phyloP scores from a whole-genome alignment of 2,797 vertebrate genomes.

The Phalloptychus januarius region DNA sequence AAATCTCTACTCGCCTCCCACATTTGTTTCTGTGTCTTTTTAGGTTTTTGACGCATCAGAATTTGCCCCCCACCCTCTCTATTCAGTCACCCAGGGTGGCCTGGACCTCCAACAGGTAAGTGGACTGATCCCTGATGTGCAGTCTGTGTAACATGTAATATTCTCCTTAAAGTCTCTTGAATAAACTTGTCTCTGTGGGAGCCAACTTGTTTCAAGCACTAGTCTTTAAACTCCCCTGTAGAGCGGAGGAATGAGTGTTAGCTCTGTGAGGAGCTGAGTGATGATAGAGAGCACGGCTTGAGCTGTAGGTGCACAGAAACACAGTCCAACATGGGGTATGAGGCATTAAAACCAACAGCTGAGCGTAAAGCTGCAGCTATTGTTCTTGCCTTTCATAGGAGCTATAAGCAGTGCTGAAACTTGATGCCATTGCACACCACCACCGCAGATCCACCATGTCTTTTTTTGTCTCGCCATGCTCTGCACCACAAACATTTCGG shows the following conservation, averaged over 20 bases:
- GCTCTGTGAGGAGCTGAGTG: constrained; percentile 30
- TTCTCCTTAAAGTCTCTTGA: constrained; percentile 5
- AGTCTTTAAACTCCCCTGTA: neutral
- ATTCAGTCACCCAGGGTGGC: constrained; percentile 75
- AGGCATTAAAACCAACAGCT: constrained; percentile 79
- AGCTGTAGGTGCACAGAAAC: constrained; percentile 70
- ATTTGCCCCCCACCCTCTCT: constrained; percentile 76
- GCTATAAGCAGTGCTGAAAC: constrained; percentile 71
- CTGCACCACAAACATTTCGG: constrained; percentile 57
- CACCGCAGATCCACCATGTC: constrained; percentile 36
- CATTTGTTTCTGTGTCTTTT: constrained; percentile 26
- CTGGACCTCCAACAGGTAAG: constrained; percentile 80
- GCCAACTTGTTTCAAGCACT: constrained; percentile 10
- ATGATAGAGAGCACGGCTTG: constrained; percentile 40
- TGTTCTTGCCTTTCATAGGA: constrained; percentile 74
- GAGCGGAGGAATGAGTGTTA: constrained; percentile 23
- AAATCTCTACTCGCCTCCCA: constrained; percentile 2
- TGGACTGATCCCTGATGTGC: constrained; percentile 6
- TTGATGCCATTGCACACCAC: constrained; percentile 56
- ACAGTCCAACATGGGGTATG: constrained; percentile 68
- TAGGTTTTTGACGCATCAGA: constrained; percentile 78
- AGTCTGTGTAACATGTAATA: constrained; percentile 15
- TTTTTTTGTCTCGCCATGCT: constrained; percentile 61
- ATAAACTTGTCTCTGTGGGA: constrained; percentile 15
- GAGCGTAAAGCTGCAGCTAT: constrained; percentile 76